These are phyloP conservation scores for Nansenia antarctica DNA, from an alignment of 2,113 vertebrate species.

Conservation along the genomic window DNA sequence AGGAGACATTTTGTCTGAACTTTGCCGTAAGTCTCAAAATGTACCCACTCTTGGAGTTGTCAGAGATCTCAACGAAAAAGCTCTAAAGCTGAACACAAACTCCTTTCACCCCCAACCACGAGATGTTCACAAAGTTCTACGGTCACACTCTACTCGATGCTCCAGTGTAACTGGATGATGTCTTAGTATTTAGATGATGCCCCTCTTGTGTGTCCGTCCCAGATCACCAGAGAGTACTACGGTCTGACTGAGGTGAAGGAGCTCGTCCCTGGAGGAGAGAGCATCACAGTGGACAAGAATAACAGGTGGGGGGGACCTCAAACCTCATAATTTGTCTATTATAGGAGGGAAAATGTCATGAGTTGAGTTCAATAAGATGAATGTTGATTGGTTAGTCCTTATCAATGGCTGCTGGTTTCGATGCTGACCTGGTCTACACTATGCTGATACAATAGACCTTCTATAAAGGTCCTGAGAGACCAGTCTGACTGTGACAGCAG, in stretches of 20 bases:
- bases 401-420: too few relatives aligned
- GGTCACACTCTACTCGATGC: background rate
- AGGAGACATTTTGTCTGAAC: slow-evolving; percentile 93
- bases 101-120: background rate
- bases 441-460: too few relatives aligned
- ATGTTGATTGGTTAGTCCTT: too few relatives aligned
- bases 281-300: slow-evolving; percentile 81
- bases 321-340: too few relatives aligned
- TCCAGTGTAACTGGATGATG: background rate
- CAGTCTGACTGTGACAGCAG: too few relatives aligned
- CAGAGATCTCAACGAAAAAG: background rate
- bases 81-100: background rate
- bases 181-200: too few relatives aligned
- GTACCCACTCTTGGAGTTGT: background rate
- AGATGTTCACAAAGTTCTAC: background rate
- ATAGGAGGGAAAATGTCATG: too few relatives aligned
- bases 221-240: slow-evolving; percentile 95
- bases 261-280: slow-evolving; percentile 87
- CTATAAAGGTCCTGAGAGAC: too few relatives aligned
- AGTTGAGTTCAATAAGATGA: background rate
- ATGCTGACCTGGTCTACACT: too few relatives aligned
- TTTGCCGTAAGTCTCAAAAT: slow-evolving; percentile 85
- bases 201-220: slow-evolving; percentile 8
- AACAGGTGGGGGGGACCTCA: slow-evolving; percentile 92
- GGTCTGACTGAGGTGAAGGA: slow-evolving; percentile 90